These are phyloP conservation scores for Sipha maydis DNA, from an alignment of 2,888 invertebrate genomes.

Conservation along the genomic window DNA sequence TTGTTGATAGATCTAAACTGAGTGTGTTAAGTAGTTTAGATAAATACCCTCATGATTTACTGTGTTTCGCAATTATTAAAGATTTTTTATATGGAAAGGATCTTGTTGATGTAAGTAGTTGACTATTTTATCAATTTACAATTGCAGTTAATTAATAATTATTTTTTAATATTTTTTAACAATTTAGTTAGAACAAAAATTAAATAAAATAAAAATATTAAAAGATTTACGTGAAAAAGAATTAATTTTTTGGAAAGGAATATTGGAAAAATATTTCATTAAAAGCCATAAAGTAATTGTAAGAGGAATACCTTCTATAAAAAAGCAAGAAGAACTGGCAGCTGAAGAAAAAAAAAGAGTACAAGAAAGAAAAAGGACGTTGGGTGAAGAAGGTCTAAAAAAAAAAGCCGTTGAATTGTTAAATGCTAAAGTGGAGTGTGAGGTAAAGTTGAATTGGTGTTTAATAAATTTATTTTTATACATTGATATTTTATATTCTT, in stretches of 20 bases:
- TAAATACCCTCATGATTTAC: constrained; percentile 78
- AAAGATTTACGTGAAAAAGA: constrained; percentile 74
- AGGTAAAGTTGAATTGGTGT: constrained; percentile 70
- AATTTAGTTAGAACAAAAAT: constrained; percentile 74
- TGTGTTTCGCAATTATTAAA: constrained; percentile 82
- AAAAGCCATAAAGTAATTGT: constrained; percentile 75
- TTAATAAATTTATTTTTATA: not conserved
- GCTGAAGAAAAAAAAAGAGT: constrained; percentile 79
- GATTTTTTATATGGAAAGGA: constrained; percentile 84
- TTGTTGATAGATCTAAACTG: constrained; percentile 78
- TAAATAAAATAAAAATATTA: constrained; percentile 76
- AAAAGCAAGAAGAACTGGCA: constrained; percentile 75
- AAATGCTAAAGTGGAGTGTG: constrained; percentile 80
- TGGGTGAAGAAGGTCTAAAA: constrained; percentile 78
- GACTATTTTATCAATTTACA: constrained; percentile 15
- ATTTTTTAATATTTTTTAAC: not conserved
- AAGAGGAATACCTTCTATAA: constrained; percentile 73
- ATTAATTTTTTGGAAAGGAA: constrained; percentile 77
- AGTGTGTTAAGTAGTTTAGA: constrained; percentile 79
- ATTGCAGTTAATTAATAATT: not conserved
- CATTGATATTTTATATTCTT: not conserved
- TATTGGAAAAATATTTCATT: constrained; percentile 77
- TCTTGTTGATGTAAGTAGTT: constrained; percentile 76
- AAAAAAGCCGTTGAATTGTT: constrained; percentile 73
- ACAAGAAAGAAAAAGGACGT: constrained; percentile 73